Percentiles rank a stretch among this genome's conserved stretches.
phyloP scores from a whole-genome alignment of 37 sponge, comb jelly and placozoan species.

The Halichondria panicea region DNA sequence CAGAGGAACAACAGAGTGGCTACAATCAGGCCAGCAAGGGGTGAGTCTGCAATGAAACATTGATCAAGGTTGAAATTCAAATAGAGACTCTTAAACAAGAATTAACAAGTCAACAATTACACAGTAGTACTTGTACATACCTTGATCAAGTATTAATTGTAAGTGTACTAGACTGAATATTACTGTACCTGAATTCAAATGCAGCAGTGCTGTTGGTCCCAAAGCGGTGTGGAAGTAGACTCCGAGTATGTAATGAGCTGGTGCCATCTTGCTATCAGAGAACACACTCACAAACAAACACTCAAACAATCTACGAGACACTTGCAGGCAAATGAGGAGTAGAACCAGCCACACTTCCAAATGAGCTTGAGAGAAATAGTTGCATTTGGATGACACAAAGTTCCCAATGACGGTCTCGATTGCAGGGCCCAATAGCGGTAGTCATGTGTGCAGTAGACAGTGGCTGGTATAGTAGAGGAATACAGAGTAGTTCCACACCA shows the following conservation, averaged over 20 bases:
- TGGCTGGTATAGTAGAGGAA: too few species aligned
- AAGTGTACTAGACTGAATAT: background rate
- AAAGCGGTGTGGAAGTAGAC: conserved; percentile 60
- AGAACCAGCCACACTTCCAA: conserved; percentile 45
- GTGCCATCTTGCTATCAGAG: conserved; percentile 64
- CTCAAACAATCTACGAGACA: conserved; percentile 65
- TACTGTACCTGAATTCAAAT: background rate
- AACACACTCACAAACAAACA: conserved; percentile 62
- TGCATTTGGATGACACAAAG: background rate
- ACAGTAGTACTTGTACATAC: too few species aligned
- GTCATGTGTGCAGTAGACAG: too few species aligned
- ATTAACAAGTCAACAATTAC: too few species aligned
- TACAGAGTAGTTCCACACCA: too few species aligned
- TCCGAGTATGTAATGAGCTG: conserved; percentile 60
- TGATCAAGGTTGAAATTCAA: too few species aligned
- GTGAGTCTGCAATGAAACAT: too few species aligned
- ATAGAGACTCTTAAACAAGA: too few species aligned
- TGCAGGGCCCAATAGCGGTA: too few species aligned
- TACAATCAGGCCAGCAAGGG: too few species aligned
- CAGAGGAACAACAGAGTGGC: too few species aligned
- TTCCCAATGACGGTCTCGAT: background rate
- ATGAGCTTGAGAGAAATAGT: conserved; percentile 6
- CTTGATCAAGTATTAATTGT: too few species aligned
- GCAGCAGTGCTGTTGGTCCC: conserved; percentile 45
- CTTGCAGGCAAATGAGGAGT: conserved; percentile 50